These are phyloP conservation scores for Mesembrinibis cayennensis DNA, from an alignment of 2,113 vertebrate species.

Conservation along the genomic window DNA sequence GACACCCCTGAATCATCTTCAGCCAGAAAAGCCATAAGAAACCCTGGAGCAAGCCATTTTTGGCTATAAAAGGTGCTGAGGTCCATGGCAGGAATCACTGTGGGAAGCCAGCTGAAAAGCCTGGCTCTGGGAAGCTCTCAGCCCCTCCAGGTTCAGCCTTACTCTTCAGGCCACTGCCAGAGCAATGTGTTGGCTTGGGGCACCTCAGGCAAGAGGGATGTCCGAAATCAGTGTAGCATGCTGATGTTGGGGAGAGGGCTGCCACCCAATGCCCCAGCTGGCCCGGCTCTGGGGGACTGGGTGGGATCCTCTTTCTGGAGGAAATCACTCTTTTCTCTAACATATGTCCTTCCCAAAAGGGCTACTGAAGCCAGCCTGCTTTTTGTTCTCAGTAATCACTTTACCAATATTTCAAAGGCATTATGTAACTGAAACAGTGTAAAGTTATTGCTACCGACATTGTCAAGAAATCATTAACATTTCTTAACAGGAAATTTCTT, in stretches of 20 bases:
- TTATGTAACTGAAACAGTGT: conserved; percentile 57
- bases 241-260: neutral
- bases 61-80: accelerated
- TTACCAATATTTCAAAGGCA: conserved; percentile 63
- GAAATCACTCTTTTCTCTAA: neutral
- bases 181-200: neutral
- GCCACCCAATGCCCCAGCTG: too few species aligned
- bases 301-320: neutral
- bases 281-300: accelerated
- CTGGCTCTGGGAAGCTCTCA: neutral
- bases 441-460: conserved; percentile 63
- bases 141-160: neutral
- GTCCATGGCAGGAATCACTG: neutral
- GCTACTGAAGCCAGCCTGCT: conserved; percentile 3
- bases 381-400: conserved; percentile 58
- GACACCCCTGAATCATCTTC: neutral
- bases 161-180: neutral
- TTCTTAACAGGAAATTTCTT: conserved; percentile 55
- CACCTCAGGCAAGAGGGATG: neutral
- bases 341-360: neutral
- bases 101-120: neutral
- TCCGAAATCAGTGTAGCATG: neutral
- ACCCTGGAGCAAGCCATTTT: neutral
- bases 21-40: neutral
- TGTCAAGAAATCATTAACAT: conserved; percentile 71